A percentile compares a stretch with the other conserved stretches of the same genome.
phyloP scores from a whole-genome alignment of 2,797 vertebrate species.

The Oreochromis grahami region DNA sequence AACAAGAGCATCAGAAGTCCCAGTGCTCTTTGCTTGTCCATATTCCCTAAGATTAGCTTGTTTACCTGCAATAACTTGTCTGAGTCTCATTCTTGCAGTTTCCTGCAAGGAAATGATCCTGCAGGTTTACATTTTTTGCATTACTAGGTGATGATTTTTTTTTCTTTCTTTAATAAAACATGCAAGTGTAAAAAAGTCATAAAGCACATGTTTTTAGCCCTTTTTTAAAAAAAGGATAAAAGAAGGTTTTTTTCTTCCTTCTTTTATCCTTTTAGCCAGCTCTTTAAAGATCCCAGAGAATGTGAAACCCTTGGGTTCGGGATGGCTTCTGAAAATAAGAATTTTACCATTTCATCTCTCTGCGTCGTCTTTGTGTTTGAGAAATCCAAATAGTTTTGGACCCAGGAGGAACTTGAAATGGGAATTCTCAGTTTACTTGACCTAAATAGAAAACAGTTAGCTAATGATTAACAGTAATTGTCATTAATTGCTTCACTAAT shows the following conservation, averaged over 20 bases:
- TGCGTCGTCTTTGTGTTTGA: not conserved
- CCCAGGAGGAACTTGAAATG: not conserved
- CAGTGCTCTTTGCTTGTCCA: not conserved
- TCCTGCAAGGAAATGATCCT: not conserved
- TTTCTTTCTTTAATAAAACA: not conserved
- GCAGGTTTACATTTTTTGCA: not conserved
- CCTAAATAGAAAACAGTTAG: conserved; percentile 11
- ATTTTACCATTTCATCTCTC: not conserved
- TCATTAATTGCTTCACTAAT: not conserved
- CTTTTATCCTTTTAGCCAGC: not conserved
- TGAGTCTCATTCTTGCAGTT: not conserved
- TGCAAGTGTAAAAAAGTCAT: not conserved
- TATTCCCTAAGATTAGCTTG: not conserved
- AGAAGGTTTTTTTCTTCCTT: not conserved
- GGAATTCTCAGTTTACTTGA: not conserved
- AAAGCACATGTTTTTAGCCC: not conserved
- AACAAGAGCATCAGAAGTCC: not conserved
- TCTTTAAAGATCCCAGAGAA: not conserved
- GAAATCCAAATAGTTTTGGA: not conserved
- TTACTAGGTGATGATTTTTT: not conserved
- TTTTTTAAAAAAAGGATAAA: not conserved
- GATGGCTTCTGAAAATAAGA: too few relatives aligned
- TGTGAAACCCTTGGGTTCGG: not conserved
- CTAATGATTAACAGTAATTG: not conserved
- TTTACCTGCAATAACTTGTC: not conserved